Base-by-base conservation (phyloP, 2,888 invertebrate species). In the Cephus spinipes region DNA sequence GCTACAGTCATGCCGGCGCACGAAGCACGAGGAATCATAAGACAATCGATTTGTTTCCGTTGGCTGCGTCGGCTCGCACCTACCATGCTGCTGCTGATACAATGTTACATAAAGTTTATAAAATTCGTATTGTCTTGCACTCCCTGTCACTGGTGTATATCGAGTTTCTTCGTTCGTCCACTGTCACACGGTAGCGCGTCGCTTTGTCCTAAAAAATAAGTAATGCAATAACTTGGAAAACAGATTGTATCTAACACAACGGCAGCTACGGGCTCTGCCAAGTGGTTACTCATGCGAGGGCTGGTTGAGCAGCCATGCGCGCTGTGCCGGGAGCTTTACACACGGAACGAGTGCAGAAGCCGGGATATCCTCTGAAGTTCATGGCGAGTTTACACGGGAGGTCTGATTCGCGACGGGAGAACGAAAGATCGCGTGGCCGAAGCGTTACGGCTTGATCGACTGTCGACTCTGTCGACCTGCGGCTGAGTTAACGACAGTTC, bases 21-120 rank as follows among this genome's bases (percentile, higher is more conserved):
- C 71, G 71, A 71, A 33, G 71, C 71, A 33, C 71, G 1, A 31
- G 32, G 71, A 71, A 32, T 71, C 71, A 23, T 30, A 71, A 71
- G 71, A 71, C 71, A 71, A 71, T 71, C 71, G 71, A 71, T 71
- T 71, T 33, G 71, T 71, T 71, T 71, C 71, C 33, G 55, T 33
- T 71, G 32, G 12, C 71, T 71, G 32, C 71, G 32, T 71, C 71
- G 32, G 32, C 32, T 55, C 71, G 71, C 33, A 32, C 71, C 71
- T 71, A 33, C 32, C 9, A 32, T 32, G 55, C 55, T 55, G 9
- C 6, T 23, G 23, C 9, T 55, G 55, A 55, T 55, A 55, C 55
- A 55, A 55, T 9, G 23, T 55, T 55, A 23, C 55, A 55, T 23
- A 55, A 55, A 55, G 55, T 55, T 55, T 55, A 23, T 55, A 55